phyloP scores from a whole-genome alignment of 2,113 vertebrate genomes.

The Tor tambroides region DNA sequence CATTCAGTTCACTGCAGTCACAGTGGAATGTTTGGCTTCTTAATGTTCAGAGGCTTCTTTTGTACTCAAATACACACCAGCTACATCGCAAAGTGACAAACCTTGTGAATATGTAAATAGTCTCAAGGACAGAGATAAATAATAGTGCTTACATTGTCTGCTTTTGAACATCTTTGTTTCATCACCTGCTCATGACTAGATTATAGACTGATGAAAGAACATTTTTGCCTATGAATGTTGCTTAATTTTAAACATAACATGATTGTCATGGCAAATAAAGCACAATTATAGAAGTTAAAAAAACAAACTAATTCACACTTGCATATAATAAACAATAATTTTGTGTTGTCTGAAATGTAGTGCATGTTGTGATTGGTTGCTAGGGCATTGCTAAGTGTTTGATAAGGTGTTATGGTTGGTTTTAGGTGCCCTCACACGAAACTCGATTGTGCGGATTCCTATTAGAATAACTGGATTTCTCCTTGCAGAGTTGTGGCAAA shows the following conservation, averaged over 20 bases:
- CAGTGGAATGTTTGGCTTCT: background rate
- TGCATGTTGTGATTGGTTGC: background rate
- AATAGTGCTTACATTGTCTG: background rate
- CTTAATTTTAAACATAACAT: background rate
- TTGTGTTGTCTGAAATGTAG: background rate
- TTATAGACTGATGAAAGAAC: background rate
- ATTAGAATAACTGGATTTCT: background rate
- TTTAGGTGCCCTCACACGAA: background rate
- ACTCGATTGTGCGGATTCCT: background rate
- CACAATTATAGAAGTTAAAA: background rate
- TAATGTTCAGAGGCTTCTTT: background rate
- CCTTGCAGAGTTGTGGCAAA: background rate
- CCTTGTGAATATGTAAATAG: background rate
- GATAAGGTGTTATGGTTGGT: no score
- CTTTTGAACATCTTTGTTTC: background rate
- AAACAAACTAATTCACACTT: background rate
- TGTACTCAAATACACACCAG: background rate
- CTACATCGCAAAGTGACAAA: background rate
- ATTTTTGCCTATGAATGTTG: background rate
- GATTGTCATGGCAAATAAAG: background rate
- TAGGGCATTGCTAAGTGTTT: no score
- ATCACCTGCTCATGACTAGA: background rate
- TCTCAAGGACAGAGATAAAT: conserved; percentile 5
- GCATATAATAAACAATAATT: background rate
- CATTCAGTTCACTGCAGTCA: background rate